Evolutionary conservation across 2,797 vertebrate genomes (phyloP).

Genomic region (Mormyrus hasselquistii): DNA sequence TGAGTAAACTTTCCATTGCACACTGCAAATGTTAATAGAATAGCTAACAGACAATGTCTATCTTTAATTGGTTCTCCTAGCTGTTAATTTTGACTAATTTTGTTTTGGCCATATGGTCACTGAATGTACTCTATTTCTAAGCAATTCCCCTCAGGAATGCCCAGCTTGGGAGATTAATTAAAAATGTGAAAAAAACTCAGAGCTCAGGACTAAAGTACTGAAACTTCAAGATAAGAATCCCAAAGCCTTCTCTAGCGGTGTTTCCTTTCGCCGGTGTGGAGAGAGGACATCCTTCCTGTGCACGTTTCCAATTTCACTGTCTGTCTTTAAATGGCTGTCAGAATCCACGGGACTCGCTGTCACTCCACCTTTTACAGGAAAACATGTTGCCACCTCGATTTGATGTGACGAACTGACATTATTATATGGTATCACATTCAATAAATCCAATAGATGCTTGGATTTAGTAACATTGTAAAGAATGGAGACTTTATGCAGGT

Average conservation of each 20-base stretch:
- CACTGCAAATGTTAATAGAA: neutral
- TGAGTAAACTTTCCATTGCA: neutral
- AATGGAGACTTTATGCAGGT: neutral
- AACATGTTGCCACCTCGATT: neutral
- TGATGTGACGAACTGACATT: neutral
- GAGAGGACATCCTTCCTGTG: neutral
- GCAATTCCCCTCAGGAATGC: neutral
- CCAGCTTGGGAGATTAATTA: neutral
- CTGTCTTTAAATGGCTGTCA: constrained; percentile 2
- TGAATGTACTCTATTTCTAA: neutral
- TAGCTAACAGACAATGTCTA: neutral
- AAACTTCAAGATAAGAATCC: neutral
- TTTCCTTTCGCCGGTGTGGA: neutral
- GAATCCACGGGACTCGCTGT: neutral
- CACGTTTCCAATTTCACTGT: neutral
- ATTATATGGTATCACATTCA: neutral
- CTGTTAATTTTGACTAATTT: constrained; percentile 12
- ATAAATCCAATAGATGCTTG: neutral
- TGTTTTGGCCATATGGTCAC: neutral
- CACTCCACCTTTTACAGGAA: neutral
- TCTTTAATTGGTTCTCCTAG: neutral
- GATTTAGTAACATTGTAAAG: neutral
- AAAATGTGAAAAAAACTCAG: neutral
- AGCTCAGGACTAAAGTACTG: neutral
- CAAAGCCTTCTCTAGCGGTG: neutral